These are phyloP conservation scores for Leistus spinibarbis DNA, from an alignment of 2,888 invertebrate species.

Conservation along the genomic window DNA sequence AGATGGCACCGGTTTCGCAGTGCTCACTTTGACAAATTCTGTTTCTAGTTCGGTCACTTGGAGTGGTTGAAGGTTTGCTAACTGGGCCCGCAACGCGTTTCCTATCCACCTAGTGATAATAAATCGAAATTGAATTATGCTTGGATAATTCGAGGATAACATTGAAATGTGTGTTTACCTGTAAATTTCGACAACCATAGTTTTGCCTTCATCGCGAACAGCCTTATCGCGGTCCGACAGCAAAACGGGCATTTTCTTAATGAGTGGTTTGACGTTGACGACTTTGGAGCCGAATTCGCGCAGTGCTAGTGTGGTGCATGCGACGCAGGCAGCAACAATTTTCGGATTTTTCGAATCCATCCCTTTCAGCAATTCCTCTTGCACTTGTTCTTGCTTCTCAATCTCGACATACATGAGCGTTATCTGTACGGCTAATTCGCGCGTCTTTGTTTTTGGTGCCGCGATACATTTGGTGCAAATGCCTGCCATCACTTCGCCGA, in stretches of 20 bases:
- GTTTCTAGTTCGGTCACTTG: conserved; percentile 87
- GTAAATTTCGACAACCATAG: conserved; percentile 90
- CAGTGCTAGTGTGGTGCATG: conserved; percentile 75
- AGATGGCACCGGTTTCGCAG: conserved; percentile 70
- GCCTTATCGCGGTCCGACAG: conserved; percentile 90
- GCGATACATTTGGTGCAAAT: conserved; percentile 92
- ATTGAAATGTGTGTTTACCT: conserved; percentile 64
- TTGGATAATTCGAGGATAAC: neutral
- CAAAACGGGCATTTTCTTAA: conserved; percentile 84
- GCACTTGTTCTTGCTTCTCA: conserved; percentile 88
- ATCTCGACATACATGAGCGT: conserved; percentile 94
- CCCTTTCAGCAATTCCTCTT: conserved; percentile 92
- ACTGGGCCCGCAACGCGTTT: conserved; percentile 80
- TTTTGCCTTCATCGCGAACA: conserved; percentile 91
- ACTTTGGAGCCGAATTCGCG: conserved; percentile 93
- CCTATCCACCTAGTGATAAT: conserved; percentile 76
- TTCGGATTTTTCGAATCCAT: conserved; percentile 96
- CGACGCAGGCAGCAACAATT: conserved; percentile 84
- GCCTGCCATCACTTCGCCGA: conserved; percentile 77
- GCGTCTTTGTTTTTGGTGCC: conserved; percentile 88
- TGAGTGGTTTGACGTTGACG: conserved; percentile 82
- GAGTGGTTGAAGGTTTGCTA: conserved; percentile 85
- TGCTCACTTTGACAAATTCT: conserved; percentile 78
- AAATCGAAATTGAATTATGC: conserved; percentile 2
- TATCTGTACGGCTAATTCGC: conserved; percentile 87